phyloP scores from a whole-genome alignment of 2,888 invertebrate genomes.

The Poecilus cupreus region DNA sequence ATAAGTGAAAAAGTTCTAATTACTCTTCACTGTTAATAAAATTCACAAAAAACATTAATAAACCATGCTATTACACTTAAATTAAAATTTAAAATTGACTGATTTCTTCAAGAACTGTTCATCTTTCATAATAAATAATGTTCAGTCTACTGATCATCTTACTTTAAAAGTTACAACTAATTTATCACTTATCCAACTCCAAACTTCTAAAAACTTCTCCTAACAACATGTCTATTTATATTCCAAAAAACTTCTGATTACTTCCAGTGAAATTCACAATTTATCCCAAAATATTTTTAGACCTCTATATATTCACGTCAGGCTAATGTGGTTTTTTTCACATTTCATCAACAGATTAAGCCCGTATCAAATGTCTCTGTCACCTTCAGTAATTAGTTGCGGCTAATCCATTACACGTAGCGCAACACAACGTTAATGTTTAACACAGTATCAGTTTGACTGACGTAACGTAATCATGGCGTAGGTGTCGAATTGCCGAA shows the following conservation, averaged over 20 bases:
- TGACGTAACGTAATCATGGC: not conserved
- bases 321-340: slow-evolving; percentile 10
- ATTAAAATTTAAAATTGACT: too few relatives aligned
- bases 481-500: slow-evolving; percentile 4
- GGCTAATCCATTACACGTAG: not conserved
- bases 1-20: too few relatives aligned
- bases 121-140: too few relatives aligned
- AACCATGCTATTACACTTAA: too few relatives aligned
- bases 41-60: too few relatives aligned
- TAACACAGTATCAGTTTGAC: not conserved
- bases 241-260: not conserved
- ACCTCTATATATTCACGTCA: not conserved
- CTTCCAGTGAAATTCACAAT: slow-evolving; percentile 1
- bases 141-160: too few relatives aligned
- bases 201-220: too few relatives aligned
- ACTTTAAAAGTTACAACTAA: too few relatives aligned
- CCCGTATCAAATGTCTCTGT: slow-evolving; percentile 13
- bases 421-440: not conserved
- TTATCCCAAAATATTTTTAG: slow-evolving; percentile 12
- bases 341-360: slow-evolving; percentile 6
- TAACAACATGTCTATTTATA: not conserved
- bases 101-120: too few relatives aligned
- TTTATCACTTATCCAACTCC: too few relatives aligned
- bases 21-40: too few relatives aligned
- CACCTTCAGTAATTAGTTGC: slow-evolving; percentile 8